Conservation (phyloP, 2,797 vertebrate species). For the Parambassis ranga region DNA sequence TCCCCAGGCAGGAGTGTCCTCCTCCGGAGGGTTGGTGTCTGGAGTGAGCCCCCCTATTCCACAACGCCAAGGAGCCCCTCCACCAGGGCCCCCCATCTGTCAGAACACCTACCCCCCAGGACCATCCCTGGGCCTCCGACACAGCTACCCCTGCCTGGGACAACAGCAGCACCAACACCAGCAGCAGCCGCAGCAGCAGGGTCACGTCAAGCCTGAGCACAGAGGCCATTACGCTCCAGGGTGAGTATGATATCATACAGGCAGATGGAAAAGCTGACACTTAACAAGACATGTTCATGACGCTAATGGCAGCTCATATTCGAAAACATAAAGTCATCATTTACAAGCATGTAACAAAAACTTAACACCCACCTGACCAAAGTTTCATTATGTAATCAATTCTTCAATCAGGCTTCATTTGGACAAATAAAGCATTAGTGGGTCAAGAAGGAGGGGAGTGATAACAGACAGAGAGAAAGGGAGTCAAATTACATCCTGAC, state of each 20-base stretch:
- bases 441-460: slow-evolving; percentile 39
- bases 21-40: slow-evolving; percentile 81
- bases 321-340: too few relatives aligned
- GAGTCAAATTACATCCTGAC: slow-evolving; percentile 52
- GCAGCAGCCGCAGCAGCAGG: slow-evolving; percentile 75
- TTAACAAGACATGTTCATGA: slow-evolving; percentile 6
- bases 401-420: slow-evolving; percentile 46
- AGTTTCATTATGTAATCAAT: slow-evolving; percentile 46
- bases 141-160: slow-evolving; percentile 85
- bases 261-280: not conserved
- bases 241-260: slow-evolving; percentile 66
- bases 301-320: not conserved
- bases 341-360: slow-evolving; percentile 2
- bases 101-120: slow-evolving; percentile 80
- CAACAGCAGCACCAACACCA: slow-evolving; percentile 72
- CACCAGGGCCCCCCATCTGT: slow-evolving; percentile 70
- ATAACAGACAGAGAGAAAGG: slow-evolving; percentile 40
- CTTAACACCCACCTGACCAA: slow-evolving; percentile 25
- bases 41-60: slow-evolving; percentile 82
- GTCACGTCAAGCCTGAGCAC: slow-evolving; percentile 92
- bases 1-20: slow-evolving; percentile 87
- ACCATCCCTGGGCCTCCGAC: slow-evolving; percentile 85
- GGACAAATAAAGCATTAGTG: slow-evolving; percentile 48
- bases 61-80: slow-evolving; percentile 75
- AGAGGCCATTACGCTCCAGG: slow-evolving; percentile 91